A percentile compares a stretch with the other conserved stretches of the same genome.
Evolutionary conservation across 2,888 invertebrate genomes (phyloP).

Genomic region (Eumacrocentrus americanus): DNA sequence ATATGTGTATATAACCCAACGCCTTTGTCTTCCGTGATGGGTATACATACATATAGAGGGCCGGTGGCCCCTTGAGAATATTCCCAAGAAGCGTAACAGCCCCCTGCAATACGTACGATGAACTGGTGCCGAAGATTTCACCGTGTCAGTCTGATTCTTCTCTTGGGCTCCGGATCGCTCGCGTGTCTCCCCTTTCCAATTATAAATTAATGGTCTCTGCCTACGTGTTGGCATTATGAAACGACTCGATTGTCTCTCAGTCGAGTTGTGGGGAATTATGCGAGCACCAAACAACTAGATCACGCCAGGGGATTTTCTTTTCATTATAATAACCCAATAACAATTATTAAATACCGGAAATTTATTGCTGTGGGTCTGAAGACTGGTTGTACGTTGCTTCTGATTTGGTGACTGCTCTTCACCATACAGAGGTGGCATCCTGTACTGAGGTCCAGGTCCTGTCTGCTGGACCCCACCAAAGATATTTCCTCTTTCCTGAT

Average conservation of each 20-base stretch:
- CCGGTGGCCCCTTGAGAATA: conserved; percentile 51
- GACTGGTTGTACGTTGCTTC: conserved; percentile 59
- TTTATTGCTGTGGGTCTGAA: conserved; percentile 80
- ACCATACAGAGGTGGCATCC: conserved; percentile 59
- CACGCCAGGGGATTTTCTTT: too few species aligned
- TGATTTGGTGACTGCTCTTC: conserved; percentile 62
- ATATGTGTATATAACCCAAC: conserved; percentile 5
- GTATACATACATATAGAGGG: conserved; percentile 22
- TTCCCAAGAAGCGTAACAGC: conserved; percentile 54
- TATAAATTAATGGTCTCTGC: conserved; percentile 20
- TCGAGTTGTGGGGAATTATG: too few species aligned
- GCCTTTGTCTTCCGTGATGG: conserved; percentile 8
- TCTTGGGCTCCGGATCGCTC: background rate
- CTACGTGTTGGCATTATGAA: conserved; percentile 19
- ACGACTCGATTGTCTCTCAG: conserved; percentile 1
- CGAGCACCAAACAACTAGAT: too few species aligned
- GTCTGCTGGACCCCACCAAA: conserved; percentile 22
- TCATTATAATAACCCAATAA: too few species aligned
- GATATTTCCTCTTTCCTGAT: conserved; percentile 31
- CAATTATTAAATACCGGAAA: conserved; percentile 79
- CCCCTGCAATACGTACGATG: conserved; percentile 43
- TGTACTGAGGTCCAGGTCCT: conserved; percentile 49
- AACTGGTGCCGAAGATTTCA: conserved; percentile 51
- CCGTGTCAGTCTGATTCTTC: conserved; percentile 23
- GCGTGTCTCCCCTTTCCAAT: conserved; percentile 1